Base-by-base conservation (phyloP, 2,888 invertebrate species). In the Drosophila recens region DNA sequence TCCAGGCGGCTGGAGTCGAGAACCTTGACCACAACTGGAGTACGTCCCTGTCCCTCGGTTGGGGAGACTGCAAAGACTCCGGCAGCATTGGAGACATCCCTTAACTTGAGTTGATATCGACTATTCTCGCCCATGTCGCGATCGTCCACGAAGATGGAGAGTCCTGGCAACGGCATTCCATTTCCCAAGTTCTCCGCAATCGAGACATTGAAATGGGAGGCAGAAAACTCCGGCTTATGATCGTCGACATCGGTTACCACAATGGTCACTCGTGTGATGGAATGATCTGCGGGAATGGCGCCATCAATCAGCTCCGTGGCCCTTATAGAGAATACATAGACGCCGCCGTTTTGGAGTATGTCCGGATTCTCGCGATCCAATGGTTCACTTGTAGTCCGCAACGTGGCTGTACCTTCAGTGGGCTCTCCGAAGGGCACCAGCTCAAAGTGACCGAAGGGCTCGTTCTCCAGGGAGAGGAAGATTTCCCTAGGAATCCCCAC, bases 221-320 rank as follows among this genome's bases (percentile, higher is more conserved):
- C 93, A 82, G 96, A 96, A 80, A 97, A 97, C 77, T 94, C 93
- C 0, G 97, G 97, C 13, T 94, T 93, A 75, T 96, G 95, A 86
- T 97, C 97, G 80, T 97, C 96, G 0, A 95, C 95, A 84, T 97
- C 97, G 0, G 96, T 96, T 30, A 97, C 95, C 0, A 97, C 95
- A 40, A 97, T 95, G 0, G 96, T 96, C 0, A 97, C 94, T 40
- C 95, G 94, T 1, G 96, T 95, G 0, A 94, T 94, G 0, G 96
- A 94, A 34, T 94, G 94, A 76, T 96, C 96, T 0, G 95, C 95
- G 6, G 96, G 95, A 27, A 95, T 94, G 90, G 95, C 95, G 43
- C 95, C 95, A 84, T 96, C 95, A 38, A 96, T 95, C 52, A 96
- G 87, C 91, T 96, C 96, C 1, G 96, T 96, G 0, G 96, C 96